Percentiles rank a stretch among this genome's conserved stretches.
These are phyloP conservation scores for Trichacis sp. DNA, from an alignment of 2,888 invertebrate species.

Conservation along the genomic window DNA sequence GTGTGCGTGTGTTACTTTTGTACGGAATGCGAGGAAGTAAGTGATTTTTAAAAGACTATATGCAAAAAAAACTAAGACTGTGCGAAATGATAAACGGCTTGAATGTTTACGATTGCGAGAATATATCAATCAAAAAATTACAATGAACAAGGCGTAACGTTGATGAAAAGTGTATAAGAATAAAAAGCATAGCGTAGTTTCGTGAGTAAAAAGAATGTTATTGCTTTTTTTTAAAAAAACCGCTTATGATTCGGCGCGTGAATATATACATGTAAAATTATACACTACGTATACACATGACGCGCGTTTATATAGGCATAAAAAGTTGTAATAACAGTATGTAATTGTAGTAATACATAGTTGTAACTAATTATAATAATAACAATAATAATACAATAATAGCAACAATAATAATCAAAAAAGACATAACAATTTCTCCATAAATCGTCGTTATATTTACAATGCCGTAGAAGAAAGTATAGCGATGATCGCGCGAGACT, in stretches of 20 bases:
- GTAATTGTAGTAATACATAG: constrained; percentile 3
- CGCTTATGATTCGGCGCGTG: constrained; percentile 4
- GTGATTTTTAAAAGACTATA: constrained; percentile 5
- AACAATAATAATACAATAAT: background rate
- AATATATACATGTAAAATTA: constrained; percentile 7
- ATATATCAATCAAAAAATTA: constrained; percentile 1
- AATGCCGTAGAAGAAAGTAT: constrained; percentile 33
- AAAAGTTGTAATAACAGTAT: background rate
- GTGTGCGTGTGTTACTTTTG: constrained; percentile 6
- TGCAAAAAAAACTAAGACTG: constrained; percentile 6
- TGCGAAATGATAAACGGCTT: constrained; percentile 3
- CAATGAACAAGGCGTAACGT: background rate
- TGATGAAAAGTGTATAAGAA: background rate
- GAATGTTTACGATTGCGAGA: constrained; percentile 2
- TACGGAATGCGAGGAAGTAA: background rate
- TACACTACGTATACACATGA: background rate
- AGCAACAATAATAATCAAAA: constrained; percentile 10
- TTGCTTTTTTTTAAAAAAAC: constrained; percentile 12
- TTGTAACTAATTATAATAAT: constrained; percentile 2
- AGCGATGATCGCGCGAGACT: constrained; percentile 40
- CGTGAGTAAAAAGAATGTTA: constrained; percentile 1
- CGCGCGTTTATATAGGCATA: constrained; percentile 5
- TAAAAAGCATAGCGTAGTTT: background rate
- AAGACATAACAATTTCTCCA: constrained; percentile 32
- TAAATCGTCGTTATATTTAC: constrained; percentile 43